These are phyloP conservation scores for Stigmatopora argus DNA, from an alignment of 2,113 vertebrate species.

Conservation along the genomic window DNA sequence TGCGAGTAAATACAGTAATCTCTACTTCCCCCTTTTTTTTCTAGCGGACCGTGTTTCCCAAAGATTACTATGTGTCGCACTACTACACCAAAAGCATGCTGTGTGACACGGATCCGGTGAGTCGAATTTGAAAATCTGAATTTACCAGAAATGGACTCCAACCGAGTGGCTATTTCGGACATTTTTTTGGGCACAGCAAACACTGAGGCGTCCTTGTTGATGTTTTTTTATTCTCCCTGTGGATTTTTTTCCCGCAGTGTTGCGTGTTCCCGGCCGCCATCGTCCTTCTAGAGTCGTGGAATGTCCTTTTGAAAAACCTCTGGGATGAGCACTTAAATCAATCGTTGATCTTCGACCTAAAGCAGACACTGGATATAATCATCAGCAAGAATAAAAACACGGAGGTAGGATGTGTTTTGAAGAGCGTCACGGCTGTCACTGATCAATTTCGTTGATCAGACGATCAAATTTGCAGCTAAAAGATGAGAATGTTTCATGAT, in stretches of 20 bases:
- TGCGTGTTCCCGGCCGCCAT: slow-evolving; percentile 67
- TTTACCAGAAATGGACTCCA: background rate
- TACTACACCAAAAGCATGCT: slow-evolving; percentile 60
- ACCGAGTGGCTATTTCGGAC: slow-evolving; percentile 8
- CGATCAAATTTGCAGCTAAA: too few species aligned
- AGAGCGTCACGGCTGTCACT: too few species aligned
- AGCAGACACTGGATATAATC: slow-evolving; percentile 53
- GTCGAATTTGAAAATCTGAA: slow-evolving; percentile 22
- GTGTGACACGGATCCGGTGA: slow-evolving; percentile 66
- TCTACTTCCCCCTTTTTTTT: background rate
- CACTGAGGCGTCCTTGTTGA: slow-evolving; percentile 11
- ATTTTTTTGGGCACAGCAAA: slow-evolving; percentile 10
- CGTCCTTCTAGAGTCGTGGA: slow-evolving; percentile 67
- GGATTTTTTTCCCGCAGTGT: slow-evolving; percentile 53
- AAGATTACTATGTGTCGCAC: slow-evolving; percentile 66
- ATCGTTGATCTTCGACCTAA: slow-evolving; percentile 54
- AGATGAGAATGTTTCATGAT: too few species aligned
- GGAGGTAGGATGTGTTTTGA: slow-evolving; percentile 29
- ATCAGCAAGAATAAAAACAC: slow-evolving; percentile 48
- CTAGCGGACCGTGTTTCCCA: slow-evolving; percentile 69
- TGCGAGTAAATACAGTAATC: too few species aligned
- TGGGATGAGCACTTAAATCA: slow-evolving; percentile 61
- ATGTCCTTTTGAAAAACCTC: slow-evolving; percentile 56
- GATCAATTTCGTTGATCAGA: too few species aligned
- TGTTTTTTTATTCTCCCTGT: background rate